Conservation (phyloP, 2,113 vertebrate species). For the Mellivora capensis region DNA sequence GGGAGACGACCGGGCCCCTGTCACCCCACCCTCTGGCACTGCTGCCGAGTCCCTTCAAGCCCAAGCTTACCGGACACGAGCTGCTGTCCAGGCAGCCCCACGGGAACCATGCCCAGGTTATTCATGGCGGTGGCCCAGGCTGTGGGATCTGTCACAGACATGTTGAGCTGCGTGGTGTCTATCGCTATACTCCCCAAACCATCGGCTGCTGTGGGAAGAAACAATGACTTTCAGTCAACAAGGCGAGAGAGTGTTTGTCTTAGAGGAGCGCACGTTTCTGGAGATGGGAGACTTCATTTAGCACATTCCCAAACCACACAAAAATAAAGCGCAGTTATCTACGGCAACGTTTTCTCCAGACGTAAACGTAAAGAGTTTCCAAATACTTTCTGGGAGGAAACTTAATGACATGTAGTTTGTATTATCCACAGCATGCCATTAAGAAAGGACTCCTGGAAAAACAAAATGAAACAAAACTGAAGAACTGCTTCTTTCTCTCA, state of each 20-base stretch:
- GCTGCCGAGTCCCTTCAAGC: background rate
- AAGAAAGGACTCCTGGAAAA: background rate
- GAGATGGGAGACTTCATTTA: constrained; percentile 23
- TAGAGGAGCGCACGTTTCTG: constrained; percentile 9
- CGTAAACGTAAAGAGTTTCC: constrained; percentile 45
- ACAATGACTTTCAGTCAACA: background rate
- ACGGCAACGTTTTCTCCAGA: constrained; percentile 37
- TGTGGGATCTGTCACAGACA: constrained; percentile 89
- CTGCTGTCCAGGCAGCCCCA: constrained; percentile 92
- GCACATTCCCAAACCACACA: background rate
- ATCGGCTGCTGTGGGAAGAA: constrained; percentile 86
- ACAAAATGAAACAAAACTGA: background rate
- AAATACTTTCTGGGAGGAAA: constrained; percentile 18
- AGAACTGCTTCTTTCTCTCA: background rate
- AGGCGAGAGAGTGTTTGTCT: background rate
- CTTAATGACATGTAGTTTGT: background rate
- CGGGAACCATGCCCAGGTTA: constrained; percentile 94
- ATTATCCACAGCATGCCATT: background rate
- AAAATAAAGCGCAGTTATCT: background rate
- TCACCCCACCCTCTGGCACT: background rate
- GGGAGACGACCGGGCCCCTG: background rate
- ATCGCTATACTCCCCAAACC: constrained; percentile 89
- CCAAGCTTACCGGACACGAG: constrained; percentile 90
- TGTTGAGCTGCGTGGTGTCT: constrained; percentile 90
- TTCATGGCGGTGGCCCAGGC: constrained; percentile 97